These are phyloP conservation scores for Amblyteles armatorius DNA, from an alignment of 2,888 invertebrate species.

Conservation along the genomic window DNA sequence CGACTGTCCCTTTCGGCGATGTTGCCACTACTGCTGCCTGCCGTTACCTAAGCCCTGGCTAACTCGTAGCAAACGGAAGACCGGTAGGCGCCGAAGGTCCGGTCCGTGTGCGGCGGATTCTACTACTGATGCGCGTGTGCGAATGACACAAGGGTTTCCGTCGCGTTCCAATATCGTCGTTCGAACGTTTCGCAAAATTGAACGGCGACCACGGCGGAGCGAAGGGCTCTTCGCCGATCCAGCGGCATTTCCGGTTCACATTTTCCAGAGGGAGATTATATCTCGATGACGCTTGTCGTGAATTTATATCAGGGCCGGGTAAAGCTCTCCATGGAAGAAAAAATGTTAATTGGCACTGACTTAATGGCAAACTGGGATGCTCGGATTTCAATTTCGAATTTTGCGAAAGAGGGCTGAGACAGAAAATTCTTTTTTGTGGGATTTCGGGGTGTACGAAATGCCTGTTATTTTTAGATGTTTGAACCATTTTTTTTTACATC, in stretches of 20 bases:
- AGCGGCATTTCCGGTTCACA: slow-evolving; percentile 19
- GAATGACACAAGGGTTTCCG: slow-evolving; percentile 11
- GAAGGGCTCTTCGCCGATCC: slow-evolving; percentile 35
- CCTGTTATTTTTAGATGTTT: neutral
- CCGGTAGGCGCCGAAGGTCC: neutral
- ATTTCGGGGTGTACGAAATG: neutral
- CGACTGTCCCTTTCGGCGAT: slow-evolving; percentile 28
- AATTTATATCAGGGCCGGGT: neutral
- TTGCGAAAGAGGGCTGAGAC: neutral
- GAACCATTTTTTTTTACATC: neutral
- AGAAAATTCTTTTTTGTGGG: neutral
- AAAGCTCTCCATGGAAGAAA: neutral
- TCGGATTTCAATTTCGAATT: neutral
- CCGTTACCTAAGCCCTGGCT: neutral
- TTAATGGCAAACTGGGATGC: neutral
- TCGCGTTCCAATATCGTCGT: slow-evolving; percentile 30
- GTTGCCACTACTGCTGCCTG: neutral
- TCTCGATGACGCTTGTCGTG: neutral
- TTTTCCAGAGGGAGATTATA: slow-evolving; percentile 11
- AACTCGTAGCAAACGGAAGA: slow-evolving; percentile 27
- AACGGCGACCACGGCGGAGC: slow-evolving; percentile 37
- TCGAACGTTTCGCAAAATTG: slow-evolving; percentile 68
- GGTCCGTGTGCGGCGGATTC: slow-evolving; percentile 18
- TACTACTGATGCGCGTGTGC: slow-evolving; percentile 17
- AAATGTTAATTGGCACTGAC: neutral